Evolutionary conservation across 1,140 invertebrate genomes (phyloP).

Genomic region (Chelonus insularis): DNA sequence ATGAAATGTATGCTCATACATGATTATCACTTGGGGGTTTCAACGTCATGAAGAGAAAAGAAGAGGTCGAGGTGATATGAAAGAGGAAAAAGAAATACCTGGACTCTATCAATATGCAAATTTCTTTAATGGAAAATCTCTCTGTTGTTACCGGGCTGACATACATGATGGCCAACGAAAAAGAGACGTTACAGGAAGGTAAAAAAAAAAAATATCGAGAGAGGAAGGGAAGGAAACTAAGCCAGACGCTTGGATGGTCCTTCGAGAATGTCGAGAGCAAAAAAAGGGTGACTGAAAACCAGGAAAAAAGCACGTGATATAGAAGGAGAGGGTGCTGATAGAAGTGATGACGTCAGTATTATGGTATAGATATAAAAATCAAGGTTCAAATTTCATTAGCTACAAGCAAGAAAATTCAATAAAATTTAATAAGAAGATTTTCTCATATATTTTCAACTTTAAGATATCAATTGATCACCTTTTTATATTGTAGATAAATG

Average conservation of each 20-base stretch:
- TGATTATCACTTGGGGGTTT: too few relatives aligned
- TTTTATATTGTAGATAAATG: too few relatives aligned
- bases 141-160: slow-evolving; percentile 27
- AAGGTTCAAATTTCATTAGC: too few relatives aligned
- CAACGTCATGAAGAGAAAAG: not conserved
- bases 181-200: slow-evolving; percentile 2
- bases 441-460: too few relatives aligned
- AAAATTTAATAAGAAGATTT: too few relatives aligned
- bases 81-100: not conserved
- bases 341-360: not conserved
- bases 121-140: slow-evolving; percentile 46
- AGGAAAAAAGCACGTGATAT: slow-evolving; percentile 3
- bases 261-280: slow-evolving; percentile 13
- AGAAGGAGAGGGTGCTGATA: not conserved
- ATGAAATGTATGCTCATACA: too few relatives aligned
- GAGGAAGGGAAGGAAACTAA: not conserved
- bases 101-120: slow-evolving; percentile 49
- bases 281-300: slow-evolving; percentile 9
- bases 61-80: not conserved
- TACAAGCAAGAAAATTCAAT: too few relatives aligned
- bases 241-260: slow-evolving; percentile 23
- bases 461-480: too few relatives aligned
- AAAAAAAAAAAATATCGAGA: not conserved
- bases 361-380: too few relatives aligned
- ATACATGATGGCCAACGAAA: slow-evolving; percentile 27